Percentiles rank a stretch among this genome's conserved stretches.
Conservation (phyloP, 2,113 vertebrate genomes). For the Gasterosteus aculeatus region DNA sequence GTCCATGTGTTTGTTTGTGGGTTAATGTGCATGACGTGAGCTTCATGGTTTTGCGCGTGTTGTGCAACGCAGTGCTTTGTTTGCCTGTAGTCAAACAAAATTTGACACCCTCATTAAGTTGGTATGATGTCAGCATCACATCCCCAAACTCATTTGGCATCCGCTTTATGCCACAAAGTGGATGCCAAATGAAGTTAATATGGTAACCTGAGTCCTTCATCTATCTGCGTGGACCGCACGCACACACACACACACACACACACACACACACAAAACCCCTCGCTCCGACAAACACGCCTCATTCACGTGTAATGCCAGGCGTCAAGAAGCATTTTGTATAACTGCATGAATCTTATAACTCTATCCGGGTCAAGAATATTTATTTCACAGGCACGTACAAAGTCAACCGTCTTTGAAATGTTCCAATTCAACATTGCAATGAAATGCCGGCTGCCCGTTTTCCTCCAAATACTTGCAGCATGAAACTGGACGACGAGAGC, state of each 20-base stretch:
- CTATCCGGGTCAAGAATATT: background rate
- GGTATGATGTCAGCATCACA: slow-evolving; percentile 1
- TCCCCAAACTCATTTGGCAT: background rate
- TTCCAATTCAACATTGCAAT: slow-evolving; percentile 1
- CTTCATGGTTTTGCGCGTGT: slow-evolving; percentile 7
- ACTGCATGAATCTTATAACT: slow-evolving; percentile 1
- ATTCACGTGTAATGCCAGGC: background rate
- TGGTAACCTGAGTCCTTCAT: background rate
- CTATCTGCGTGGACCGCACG: background rate
- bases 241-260: background rate
- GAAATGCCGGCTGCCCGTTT: background rate
- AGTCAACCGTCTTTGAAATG: slow-evolving; percentile 5
- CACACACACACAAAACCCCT: slow-evolving; percentile 3
- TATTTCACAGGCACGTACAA: background rate
- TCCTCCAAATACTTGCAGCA: background rate
- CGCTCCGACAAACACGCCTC: background rate
- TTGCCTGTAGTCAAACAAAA: slow-evolving; percentile 17
- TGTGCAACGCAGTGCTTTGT: background rate
- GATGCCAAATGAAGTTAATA: background rate
- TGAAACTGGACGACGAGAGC: background rate
- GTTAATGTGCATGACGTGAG: background rate
- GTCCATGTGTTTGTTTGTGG: background rate
- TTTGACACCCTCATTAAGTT: background rate
- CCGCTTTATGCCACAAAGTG: background rate
- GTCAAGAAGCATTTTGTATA: slow-evolving; percentile 7